phyloP scores from a whole-genome alignment of 1,140 invertebrate genomes.

The Danaus melanippus region DNA sequence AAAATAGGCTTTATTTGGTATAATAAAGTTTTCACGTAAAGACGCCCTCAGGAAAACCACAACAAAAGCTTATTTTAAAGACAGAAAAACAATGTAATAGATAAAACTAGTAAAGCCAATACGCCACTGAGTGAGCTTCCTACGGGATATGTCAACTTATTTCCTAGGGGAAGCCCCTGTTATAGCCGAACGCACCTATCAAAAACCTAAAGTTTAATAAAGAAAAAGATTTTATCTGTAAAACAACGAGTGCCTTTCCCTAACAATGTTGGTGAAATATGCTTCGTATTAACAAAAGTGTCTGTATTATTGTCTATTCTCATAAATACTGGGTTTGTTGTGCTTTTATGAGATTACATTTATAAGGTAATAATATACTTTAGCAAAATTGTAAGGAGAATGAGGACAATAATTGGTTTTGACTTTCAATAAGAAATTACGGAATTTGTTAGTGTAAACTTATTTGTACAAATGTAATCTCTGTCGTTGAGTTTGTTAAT shows the following conservation, averaged over 20 bases:
- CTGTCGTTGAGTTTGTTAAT: not conserved
- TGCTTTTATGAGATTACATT: slow-evolving; percentile 16
- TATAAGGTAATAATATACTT: not conserved
- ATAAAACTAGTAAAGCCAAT: slow-evolving; percentile 3
- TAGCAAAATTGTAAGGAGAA: too few species aligned
- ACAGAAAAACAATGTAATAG: too few species aligned
- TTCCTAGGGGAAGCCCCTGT: slow-evolving; percentile 45
- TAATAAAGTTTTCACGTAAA: too few species aligned
- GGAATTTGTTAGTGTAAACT: too few species aligned
- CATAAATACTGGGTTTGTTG: slow-evolving; percentile 19
- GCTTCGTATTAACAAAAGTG: slow-evolving; percentile 33
- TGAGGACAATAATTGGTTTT: too few species aligned
- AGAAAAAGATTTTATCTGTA: slow-evolving; percentile 49
- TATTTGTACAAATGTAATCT: too few species aligned
- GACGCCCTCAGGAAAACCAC: too few species aligned
- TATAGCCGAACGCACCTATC: slow-evolving; percentile 50
- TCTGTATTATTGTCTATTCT: slow-evolving; percentile 13
- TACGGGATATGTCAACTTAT: slow-evolving; percentile 28
- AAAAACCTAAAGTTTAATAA: slow-evolving; percentile 51
- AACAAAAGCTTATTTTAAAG: too few species aligned
- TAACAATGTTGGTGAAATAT: slow-evolving; percentile 40
- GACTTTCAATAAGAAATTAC: too few species aligned
- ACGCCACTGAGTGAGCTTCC: slow-evolving; percentile 7
- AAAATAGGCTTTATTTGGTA: too few species aligned
- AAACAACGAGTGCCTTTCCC: slow-evolving; percentile 35